phyloP scores from a whole-genome alignment of 1,140 invertebrate species.

The Oscheius sp. region DNA sequence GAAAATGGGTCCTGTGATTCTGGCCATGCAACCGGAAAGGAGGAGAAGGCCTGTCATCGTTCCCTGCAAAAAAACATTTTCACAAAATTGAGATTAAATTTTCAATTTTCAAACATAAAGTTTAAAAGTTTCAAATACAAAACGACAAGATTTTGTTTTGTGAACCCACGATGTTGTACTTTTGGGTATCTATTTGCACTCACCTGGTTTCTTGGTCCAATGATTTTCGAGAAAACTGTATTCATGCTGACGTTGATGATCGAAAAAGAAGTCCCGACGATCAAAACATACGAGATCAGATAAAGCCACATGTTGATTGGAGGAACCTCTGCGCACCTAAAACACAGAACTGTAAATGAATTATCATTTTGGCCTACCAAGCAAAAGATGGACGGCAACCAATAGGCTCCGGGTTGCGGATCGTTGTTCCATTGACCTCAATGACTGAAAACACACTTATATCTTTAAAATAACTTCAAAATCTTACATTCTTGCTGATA shows the following conservation, averaged over 20 bases:
- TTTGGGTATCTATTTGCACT: background rate
- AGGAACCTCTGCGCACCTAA: slow-evolving; percentile 20
- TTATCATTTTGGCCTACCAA: background rate
- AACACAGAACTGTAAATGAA: background rate
- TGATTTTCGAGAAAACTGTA: slow-evolving; percentile 24
- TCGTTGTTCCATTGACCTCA: slow-evolving; percentile 10
- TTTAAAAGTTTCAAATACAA: no score
- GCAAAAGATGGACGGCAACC: slow-evolving; percentile 28
- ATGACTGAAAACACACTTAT: slow-evolving; percentile 6
- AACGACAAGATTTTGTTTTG: no score
- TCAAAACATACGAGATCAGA: slow-evolving; percentile 13
- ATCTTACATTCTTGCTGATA: slow-evolving; percentile 20
- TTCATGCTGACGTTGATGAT: slow-evolving; percentile 29
- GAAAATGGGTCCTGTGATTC: slow-evolving; percentile 18
- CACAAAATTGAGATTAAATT: background rate
- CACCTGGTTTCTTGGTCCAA: slow-evolving; percentile 29
- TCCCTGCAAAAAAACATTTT: slow-evolving; percentile 8
- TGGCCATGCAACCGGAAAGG: slow-evolving; percentile 14
- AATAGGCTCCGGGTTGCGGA: slow-evolving; percentile 12
- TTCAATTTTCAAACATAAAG: no score
- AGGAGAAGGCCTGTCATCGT: slow-evolving; percentile 22
- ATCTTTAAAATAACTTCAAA: background rate
- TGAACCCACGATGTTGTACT: background rate
- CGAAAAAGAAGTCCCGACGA: slow-evolving; percentile 9
- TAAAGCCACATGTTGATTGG: slow-evolving; percentile 24